Evolutionary conservation across 2,113 vertebrate species (phyloP), one percentile per base, ranked within the genome.

Genomic region (Lipophrys pholis): DNA sequence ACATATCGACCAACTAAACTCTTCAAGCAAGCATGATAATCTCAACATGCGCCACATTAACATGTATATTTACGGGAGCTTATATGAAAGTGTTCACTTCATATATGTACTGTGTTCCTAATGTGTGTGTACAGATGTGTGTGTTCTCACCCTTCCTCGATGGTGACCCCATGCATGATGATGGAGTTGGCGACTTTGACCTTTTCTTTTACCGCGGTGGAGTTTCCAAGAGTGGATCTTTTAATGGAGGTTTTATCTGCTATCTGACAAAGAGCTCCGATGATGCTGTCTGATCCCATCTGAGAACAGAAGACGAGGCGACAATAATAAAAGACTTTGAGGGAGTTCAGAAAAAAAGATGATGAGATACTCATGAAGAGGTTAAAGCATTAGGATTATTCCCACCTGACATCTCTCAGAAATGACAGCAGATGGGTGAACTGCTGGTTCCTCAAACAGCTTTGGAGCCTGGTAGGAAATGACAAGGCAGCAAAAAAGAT

Each of bases 221-320:
- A 92, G 82, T 91, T 92, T 48, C 98, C 97, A 0, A 99, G 90
- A 42, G 96, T 93, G 7, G 97, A 97, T 69, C 89, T 94, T 84
- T 99, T 98, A 85, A 99, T 94, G 43, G 97, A 97, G 2, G 97
- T 95, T 86, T 97, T 98, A 84, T 98, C 97, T 59, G 96, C 96
- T 0, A 99, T 83, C 74, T 97, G 96, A 11, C 96, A 95, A 74
- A 79, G 89, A 12, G 95, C 86, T 45, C 97, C 97, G 10, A 99
- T 92, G 82, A 98, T 97, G 75, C 95, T 97, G 85, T 99, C 96
- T 46, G 87, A 90, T 68, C 96, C 97, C 86, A 99, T 89, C 98
- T 99, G 81, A 52, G 48, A 46, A 42, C 53, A 40, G 45, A 69
- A 53, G 6, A 38, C 30, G 55, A 30, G 21, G 21, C 21, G 21